Evolutionary conservation across 2,797 vertebrate genomes (phyloP), one percentile per base, ranked within the genome.

Genomic region (Macropodus opercularis): DNA sequence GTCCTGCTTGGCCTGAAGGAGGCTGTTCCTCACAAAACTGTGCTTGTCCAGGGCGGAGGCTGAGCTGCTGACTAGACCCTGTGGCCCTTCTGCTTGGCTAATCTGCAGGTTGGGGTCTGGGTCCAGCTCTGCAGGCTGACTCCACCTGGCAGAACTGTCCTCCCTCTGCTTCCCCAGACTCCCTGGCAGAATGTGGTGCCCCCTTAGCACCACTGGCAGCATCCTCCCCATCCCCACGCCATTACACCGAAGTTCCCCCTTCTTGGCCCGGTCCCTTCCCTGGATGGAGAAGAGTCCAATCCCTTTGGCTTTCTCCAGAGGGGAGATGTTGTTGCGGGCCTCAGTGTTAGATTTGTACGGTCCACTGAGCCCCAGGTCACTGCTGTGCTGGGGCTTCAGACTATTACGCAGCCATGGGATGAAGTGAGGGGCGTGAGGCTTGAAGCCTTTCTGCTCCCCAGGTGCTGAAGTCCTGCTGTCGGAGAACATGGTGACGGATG

Each of bases 361-460:
- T 72, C 82, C 80, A 3, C 79, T 85, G 62, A 85, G 84, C 50
- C 82, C 87, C 77, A 86, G 74, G 82, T 88, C 80, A 10, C 75
- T 44, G 55, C 75, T 49, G 64, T 85, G 85, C 50, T 87, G 84
- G 54, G 85, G 59, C 74, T 89, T 90, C 68, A 90, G 78, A 57
- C 86, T 89, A 48, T 85, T 90, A 58, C 86, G 86, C 48, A 91
- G 87, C 88, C 91, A 91, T 12, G 87, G 89, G 70, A 81, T 82
- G 84, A 86, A 89, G 74, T 82, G 77, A 51, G 84, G 80, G 54
- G 70, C 12, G 19, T 82, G 77, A 11, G 81, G 73, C 81, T 88
- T 89, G 76, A 90, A 85, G 75, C 72, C 66, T 51, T 75, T 85
- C 36, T 85, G 85, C 69, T 87, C 86, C 73, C 79, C 76, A 6